These are phyloP conservation scores for Psylliodes chrysocephalus DNA, from an alignment of 2,888 invertebrate species.

Conservation along the genomic window DNA sequence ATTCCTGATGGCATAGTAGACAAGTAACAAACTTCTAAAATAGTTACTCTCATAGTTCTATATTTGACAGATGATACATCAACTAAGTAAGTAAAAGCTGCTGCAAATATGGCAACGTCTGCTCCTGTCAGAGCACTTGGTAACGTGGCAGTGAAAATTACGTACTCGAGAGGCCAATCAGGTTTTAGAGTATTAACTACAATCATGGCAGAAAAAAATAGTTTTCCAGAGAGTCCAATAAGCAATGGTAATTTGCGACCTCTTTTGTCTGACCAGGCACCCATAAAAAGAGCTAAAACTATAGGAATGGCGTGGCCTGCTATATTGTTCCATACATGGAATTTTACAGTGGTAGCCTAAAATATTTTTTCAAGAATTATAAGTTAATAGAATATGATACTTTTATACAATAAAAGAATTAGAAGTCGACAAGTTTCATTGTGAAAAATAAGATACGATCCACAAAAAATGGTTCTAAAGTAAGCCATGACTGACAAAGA, in stretches of 20 bases:
- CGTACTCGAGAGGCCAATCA: conserved; percentile 78
- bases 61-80: conserved; percentile 77
- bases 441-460: too few species aligned
- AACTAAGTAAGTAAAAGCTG: conserved; percentile 82
- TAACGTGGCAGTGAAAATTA: conserved; percentile 79
- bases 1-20: conserved; percentile 86
- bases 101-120: conserved; percentile 83
- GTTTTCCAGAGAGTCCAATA: conserved; percentile 78
- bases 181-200: conserved; percentile 71
- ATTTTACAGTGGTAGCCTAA: conserved; percentile 77
- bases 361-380: too few species aligned
- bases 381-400: too few species aligned
- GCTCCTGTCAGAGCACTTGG: conserved; percentile 83
- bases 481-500: too few species aligned
- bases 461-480: too few species aligned
- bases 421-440: too few species aligned
- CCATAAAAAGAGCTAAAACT: conserved; percentile 80
- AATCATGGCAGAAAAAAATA: conserved; percentile 80
- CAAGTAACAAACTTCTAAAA: conserved; percentile 84
- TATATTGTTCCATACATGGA: conserved; percentile 83
- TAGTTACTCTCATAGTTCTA: conserved; percentile 82
- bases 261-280: conserved; percentile 83
- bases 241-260: conserved; percentile 80
- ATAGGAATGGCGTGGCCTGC: conserved; percentile 80
- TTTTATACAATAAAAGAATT: too few species aligned